phyloP scores from a whole-genome alignment of 2,113 vertebrate species.

The Gambusia affinis region DNA sequence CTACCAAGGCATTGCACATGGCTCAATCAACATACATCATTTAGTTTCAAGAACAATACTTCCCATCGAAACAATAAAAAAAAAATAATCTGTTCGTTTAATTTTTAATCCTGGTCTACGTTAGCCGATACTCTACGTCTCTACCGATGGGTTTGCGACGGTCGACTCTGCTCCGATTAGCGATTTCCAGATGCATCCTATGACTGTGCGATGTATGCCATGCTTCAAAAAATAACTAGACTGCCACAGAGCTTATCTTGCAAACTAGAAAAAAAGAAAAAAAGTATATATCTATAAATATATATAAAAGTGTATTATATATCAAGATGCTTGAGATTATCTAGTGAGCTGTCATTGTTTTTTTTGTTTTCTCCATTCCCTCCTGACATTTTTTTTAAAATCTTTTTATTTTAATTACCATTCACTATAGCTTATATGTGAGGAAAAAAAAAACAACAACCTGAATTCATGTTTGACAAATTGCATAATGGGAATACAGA shows the following conservation, averaged over 20 bases:
- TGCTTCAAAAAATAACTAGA: conserved; percentile 88
- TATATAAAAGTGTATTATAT: conserved; percentile 86
- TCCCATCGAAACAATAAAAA: conserved; percentile 81
- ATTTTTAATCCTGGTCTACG: conserved; percentile 61
- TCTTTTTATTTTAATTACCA: conserved; percentile 58
- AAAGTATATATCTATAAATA: conserved; percentile 84
- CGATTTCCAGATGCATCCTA: conserved; percentile 67
- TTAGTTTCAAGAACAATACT: conserved; percentile 83
- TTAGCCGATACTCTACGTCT: conserved; percentile 47
- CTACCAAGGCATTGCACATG: conserved; percentile 91
- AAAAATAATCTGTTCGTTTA: conserved; percentile 72
- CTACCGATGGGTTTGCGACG: conserved; percentile 49
- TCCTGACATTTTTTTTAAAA: conserved; percentile 61
- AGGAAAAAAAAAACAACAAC: conserved; percentile 68
- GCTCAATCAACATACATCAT: conserved; percentile 87
- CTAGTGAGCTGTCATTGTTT: conserved; percentile 77
- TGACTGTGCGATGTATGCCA: conserved; percentile 74
- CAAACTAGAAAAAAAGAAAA: conserved; percentile 56
- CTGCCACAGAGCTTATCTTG: conserved; percentile 86
- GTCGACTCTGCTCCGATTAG: conserved; percentile 64
- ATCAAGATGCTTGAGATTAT: conserved; percentile 84
- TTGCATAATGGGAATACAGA: conserved; percentile 88
- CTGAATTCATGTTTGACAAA: conserved; percentile 86
- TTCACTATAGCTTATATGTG: conserved; percentile 85
- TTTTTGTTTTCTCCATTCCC: conserved; percentile 19